Conservation (phyloP, 2,888 invertebrate species). For the Aspidapion aeneum region DNA sequence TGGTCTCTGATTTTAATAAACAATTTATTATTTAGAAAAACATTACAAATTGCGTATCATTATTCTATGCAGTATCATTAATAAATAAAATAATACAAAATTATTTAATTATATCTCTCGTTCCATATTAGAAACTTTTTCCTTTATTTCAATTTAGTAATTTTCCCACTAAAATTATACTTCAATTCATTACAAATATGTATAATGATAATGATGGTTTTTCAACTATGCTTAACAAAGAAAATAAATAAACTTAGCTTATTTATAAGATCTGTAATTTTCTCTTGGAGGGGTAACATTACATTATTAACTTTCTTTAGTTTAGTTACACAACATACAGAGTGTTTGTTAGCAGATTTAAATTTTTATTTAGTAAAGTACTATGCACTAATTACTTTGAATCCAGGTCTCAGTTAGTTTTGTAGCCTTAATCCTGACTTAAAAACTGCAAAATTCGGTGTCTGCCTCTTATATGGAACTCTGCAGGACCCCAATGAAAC, state of each 20-base stretch:
- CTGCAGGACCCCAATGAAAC: no score
- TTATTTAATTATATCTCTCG: constrained; percentile 3
- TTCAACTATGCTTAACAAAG: background rate
- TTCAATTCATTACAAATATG: background rate
- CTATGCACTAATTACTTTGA: no score
- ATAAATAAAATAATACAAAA: constrained; percentile 3
- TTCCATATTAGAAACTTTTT: background rate
- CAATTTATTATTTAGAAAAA: background rate
- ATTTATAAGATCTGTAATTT: background rate
- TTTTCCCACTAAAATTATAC: background rate
- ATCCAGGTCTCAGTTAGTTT: no score
- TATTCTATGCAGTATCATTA: background rate
- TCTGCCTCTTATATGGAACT: no score
- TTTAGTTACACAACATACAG: no score
- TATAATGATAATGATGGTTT: background rate
- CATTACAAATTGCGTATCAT: background rate
- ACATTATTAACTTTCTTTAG: background rate
- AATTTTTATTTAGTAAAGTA: no score
- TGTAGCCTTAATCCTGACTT: no score
- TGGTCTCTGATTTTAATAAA: background rate
- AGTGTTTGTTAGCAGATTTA: no score
- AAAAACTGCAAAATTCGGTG: no score
- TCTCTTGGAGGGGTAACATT: background rate
- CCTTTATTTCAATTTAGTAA: background rate
- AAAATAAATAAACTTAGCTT: background rate